A percentile compares a stretch with the other conserved stretches of the same genome.
Evolutionary conservation across 2,797 vertebrate genomes (phyloP).

Genomic region (Micrastur ruficollis): DNA sequence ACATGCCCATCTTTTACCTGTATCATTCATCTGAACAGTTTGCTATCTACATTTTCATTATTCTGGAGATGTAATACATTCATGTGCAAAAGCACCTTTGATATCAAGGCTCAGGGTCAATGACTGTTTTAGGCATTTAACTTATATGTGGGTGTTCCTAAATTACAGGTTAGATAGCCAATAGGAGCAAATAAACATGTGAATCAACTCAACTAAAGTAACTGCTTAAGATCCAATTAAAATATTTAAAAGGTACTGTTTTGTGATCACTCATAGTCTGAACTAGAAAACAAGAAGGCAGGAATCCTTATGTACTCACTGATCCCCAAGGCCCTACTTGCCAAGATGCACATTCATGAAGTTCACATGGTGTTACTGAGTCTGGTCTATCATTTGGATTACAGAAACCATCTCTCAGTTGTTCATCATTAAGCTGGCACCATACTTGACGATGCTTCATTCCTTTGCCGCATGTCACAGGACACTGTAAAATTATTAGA

Average conservation of each 20-base stretch:
- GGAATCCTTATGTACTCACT: slow-evolving; percentile 79
- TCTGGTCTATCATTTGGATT: slow-evolving; percentile 81
- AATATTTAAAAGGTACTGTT: background rate
- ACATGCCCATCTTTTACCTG: background rate
- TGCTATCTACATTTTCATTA: background rate
- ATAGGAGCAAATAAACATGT: background rate
- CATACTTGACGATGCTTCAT: slow-evolving; percentile 84
- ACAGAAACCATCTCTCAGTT: slow-evolving; percentile 85
- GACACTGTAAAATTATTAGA: slow-evolving; percentile 78
- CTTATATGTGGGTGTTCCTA: background rate
- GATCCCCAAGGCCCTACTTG: slow-evolving; percentile 90
- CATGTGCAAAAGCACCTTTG: background rate
- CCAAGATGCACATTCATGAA: slow-evolving; percentile 89
- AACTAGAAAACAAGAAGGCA: background rate
- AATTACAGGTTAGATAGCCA: background rate
- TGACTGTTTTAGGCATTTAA: background rate
- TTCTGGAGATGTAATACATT: background rate
- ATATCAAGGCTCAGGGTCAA: background rate
- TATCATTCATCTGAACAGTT: background rate
- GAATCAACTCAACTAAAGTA: background rate
- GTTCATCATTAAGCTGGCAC: slow-evolving; percentile 83
- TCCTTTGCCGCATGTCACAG: slow-evolving; percentile 91
- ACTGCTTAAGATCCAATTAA: background rate
- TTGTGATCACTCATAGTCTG: background rate
- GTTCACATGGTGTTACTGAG: slow-evolving; percentile 80